phyloP scores from a whole-genome alignment of 2,888 invertebrate species.

The Pharmacophagus antenor region DNA sequence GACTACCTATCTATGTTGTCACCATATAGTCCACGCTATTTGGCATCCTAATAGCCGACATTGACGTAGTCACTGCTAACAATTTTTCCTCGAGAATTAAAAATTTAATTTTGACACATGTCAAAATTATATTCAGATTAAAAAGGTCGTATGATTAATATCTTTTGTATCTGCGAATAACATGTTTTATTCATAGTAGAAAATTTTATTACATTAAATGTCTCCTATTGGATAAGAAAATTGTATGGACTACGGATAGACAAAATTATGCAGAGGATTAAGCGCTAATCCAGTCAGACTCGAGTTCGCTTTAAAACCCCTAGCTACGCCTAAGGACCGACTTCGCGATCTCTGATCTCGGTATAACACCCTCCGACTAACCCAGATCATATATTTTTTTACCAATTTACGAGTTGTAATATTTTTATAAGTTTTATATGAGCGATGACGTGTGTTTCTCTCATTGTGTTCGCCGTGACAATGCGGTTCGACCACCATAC shows the following conservation, averaged over 20 bases:
- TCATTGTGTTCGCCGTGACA: constrained; percentile 65
- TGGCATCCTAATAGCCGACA: constrained; percentile 4
- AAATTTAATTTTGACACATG: no score
- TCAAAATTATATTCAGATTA: no score
- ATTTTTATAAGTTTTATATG: constrained; percentile 60
- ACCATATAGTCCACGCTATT: constrained; percentile 32
- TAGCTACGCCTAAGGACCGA: constrained; percentile 30
- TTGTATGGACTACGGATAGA: not conserved
- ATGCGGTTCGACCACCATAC: constrained; percentile 53
- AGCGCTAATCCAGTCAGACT: constrained; percentile 7
- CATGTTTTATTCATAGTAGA: no score
- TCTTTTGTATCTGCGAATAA: no score
- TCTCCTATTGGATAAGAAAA: not conserved
- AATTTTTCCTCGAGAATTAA: no score
- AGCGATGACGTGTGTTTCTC: constrained; percentile 53
- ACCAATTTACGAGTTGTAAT: constrained; percentile 52
- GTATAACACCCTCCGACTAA: constrained; percentile 76
- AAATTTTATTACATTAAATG: no score
- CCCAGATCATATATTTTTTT: constrained; percentile 70
- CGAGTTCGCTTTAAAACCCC: constrained; percentile 11
- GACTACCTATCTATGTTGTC: not conserved
- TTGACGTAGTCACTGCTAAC: not conserved
- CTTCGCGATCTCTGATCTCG: constrained; percentile 74
- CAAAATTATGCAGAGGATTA: constrained; percentile 1
- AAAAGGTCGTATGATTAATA: no score